Evolutionary conservation across 2,113 vertebrate genomes (phyloP), one percentile per base, ranked within the genome.

Genomic region (Fulmarus glacialis): DNA sequence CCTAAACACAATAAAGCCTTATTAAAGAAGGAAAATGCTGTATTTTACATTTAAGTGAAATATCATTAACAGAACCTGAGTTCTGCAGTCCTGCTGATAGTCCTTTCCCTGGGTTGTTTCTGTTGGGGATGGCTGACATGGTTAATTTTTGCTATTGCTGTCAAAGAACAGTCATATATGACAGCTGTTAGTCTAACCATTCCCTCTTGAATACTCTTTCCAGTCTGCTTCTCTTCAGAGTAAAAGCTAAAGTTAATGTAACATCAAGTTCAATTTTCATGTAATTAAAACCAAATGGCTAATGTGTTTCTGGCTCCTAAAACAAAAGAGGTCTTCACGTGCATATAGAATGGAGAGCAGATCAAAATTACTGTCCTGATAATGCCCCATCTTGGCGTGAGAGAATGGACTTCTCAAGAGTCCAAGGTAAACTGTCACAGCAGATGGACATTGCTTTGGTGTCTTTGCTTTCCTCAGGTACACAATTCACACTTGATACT

Each of bases 251-350:
- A 96, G 30, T 81, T 82, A 87, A 91, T 52, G 42, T 45, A 80
- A 47, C 42, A 85, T 68, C 17, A 6, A 89, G 47, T 89, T 88
- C 16, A 72, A 10, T 93, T 95, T 88, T 93, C 66, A 17, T 72
- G 52, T 73, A 78, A 88, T 89, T 93, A 77, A 95, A 95, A 45
- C 42, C 43, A 79, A 96, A 50, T 74, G 40, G 42, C 75, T 90
- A 40, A 74, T 40, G 29, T 73, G 22, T 55, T 92, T 95, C 40
- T 75, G 56, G 40, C 60, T 89, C 8, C 78, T 93, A 40, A 82
- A 88, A 62, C 86, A 89, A 59, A n/a, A 77, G 30, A 78, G 60
- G 12, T 68, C 26, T 73, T 90, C 45, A 43, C 0, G 0, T 89
- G 34, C 12, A 8, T 27, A 6, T 68, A 36, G 60, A 75, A 81